Conservation (phyloP, 2,888 invertebrate species). For the Lottia scabra region DNA sequence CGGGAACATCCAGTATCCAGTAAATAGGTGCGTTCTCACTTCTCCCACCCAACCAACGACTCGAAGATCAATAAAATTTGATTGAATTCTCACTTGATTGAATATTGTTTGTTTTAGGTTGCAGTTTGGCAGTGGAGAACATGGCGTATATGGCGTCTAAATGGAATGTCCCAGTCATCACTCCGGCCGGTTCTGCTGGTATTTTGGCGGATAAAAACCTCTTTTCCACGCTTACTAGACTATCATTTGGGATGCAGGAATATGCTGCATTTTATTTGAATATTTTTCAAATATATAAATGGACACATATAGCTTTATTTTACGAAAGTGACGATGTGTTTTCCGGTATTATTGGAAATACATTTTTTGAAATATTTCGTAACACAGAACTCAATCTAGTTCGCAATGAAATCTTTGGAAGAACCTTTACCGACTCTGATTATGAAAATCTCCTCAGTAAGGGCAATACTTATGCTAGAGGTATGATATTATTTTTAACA, state of each 20-base stretch:
- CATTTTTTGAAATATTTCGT: conserved; percentile 13
- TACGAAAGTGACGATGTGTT: conserved; percentile 19
- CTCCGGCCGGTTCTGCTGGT: conserved; percentile 11
- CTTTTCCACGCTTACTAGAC: conserved; percentile 32
- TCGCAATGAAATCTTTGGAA: conserved; percentile 27
- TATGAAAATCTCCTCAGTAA: conserved; percentile 17
- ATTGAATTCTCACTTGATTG: not conserved
- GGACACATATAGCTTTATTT: conserved; percentile 20
- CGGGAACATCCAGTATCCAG: no score
- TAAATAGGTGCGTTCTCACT: no score
- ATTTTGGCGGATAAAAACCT: conserved; percentile 21
- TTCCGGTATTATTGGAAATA: conserved; percentile 12
- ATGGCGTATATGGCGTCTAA: conserved; percentile 19
- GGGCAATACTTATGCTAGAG: conserved; percentile 31
- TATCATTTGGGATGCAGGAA: conserved; percentile 34
- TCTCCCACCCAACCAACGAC: no score
- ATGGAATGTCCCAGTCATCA: conserved; percentile 23
- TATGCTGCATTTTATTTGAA: conserved; percentile 22
- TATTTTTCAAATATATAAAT: conserved; percentile 8
- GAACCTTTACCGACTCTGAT: conserved; percentile 14
- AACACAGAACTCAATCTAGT: conserved; percentile 2
- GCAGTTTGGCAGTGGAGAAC: conserved; percentile 20
- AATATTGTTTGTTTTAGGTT: conserved; percentile 8
- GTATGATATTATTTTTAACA: conserved; percentile 14
- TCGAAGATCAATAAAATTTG: no score